phyloP scores from a whole-genome alignment of 2,888 invertebrate species.

The Rotaria macrura region DNA sequence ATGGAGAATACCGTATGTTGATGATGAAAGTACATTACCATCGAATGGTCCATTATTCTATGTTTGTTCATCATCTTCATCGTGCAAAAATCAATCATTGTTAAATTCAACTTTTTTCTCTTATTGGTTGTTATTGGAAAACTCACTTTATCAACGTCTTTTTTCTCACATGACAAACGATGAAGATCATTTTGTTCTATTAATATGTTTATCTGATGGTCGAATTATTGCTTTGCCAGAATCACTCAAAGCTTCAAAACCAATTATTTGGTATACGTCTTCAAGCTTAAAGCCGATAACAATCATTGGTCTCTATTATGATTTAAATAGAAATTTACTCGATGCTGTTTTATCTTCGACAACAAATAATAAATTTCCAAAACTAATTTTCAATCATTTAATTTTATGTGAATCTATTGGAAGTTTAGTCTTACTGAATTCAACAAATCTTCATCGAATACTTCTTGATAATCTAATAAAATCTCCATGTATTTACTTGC shows the following conservation, averaged over 20 bases:
- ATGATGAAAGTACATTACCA: conserved; percentile 10
- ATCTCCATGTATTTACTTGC: background rate
- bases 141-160: background rate
- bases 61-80: background rate
- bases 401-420: background rate
- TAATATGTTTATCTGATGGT: background rate
- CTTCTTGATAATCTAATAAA: background rate
- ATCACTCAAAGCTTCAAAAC: background rate
- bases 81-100: background rate
- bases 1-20: background rate
- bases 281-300: background rate
- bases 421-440: background rate
- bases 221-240: background rate
- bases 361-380: background rate
- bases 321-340: background rate
- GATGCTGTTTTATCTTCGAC: background rate
- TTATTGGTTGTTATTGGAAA: background rate
- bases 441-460: background rate
- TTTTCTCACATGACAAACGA: background rate
- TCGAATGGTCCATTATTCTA: background rate
- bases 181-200: background rate
- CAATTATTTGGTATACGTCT: background rate
- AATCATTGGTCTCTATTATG: background rate
- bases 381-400: background rate
- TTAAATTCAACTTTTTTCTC: background rate